phyloP scores from a whole-genome alignment of 2,113 vertebrate genomes.

The Pseudopipra pipra region DNA sequence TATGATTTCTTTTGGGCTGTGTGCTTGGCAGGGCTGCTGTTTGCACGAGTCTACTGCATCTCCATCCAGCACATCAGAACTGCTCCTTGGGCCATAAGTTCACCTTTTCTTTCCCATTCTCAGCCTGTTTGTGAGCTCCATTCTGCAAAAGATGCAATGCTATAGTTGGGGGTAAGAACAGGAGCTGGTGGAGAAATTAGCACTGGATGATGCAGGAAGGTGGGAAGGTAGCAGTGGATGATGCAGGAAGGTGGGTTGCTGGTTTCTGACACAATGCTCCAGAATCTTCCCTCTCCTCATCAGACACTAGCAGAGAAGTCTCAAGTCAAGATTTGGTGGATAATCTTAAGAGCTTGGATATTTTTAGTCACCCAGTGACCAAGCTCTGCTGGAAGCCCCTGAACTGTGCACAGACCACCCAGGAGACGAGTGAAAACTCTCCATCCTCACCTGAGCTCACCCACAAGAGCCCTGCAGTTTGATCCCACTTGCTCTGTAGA shows the following conservation, averaged over 20 bases:
- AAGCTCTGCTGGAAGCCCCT: not conserved
- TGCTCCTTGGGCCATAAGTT: constrained; percentile 22
- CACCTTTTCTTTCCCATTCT: constrained; percentile 29
- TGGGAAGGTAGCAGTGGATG: not conserved
- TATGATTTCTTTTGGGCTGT: not conserved
- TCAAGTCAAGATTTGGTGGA: not conserved
- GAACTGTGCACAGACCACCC: not conserved
- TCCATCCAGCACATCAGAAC: constrained; percentile 11
- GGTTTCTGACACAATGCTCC: not conserved
- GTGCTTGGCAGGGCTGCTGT: not conserved
- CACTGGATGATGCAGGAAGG: not conserved
- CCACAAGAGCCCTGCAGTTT: not conserved
- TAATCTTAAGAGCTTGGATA: not conserved
- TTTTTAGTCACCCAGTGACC: not conserved
- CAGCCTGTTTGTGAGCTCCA: constrained; percentile 41
- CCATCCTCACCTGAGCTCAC: not conserved
- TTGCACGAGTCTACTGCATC: not conserved
- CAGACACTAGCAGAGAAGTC: not conserved
- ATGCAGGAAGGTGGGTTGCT: not conserved
- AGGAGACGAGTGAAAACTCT: not conserved
- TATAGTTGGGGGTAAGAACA: not conserved
- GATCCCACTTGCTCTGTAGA: not conserved
- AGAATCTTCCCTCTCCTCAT: not conserved
- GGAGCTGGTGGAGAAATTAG: not conserved
- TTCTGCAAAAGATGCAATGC: constrained; percentile 47